These are phyloP conservation scores for Erythrolamprus reginae DNA, from an alignment of 2,113 vertebrate species.

Conservation along the genomic window DNA sequence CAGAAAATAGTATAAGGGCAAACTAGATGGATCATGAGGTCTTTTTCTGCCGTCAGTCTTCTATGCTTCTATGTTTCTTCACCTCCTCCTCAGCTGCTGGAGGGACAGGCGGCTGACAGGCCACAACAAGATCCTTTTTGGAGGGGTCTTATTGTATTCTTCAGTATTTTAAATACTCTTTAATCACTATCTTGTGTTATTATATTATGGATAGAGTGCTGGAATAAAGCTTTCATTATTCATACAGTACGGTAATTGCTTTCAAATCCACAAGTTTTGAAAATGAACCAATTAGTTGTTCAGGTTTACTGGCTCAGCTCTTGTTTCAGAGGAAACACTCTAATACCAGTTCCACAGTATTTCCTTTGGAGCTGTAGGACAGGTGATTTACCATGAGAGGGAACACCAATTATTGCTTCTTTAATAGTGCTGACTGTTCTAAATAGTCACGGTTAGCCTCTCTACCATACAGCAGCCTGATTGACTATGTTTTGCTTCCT, in stretches of 20 bases:
- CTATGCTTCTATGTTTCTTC: no score
- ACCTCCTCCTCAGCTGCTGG: no score
- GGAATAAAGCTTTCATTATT: neutral
- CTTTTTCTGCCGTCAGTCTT: no score
- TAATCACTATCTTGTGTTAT: neutral
- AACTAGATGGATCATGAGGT: no score
- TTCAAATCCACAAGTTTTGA: neutral
- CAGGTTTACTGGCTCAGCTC: neutral
- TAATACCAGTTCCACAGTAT: neutral
- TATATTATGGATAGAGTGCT: neutral
- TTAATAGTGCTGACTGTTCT: neutral
- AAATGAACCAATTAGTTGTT: neutral
- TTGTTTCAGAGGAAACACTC: neutral
- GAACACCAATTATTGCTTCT: neutral
- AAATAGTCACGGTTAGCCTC: neutral
- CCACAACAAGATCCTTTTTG: neutral
- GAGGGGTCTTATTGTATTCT: neutral
- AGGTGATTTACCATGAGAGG: neutral
- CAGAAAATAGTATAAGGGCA: no score
- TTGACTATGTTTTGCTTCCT: neutral
- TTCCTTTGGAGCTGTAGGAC: neutral
- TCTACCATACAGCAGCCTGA: neutral
- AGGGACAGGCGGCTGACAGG: no score
- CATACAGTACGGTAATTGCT: neutral
- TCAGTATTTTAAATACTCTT: neutral